phyloP scores from a whole-genome alignment of 1,140 invertebrate species.

The Bombus breviceps region DNA sequence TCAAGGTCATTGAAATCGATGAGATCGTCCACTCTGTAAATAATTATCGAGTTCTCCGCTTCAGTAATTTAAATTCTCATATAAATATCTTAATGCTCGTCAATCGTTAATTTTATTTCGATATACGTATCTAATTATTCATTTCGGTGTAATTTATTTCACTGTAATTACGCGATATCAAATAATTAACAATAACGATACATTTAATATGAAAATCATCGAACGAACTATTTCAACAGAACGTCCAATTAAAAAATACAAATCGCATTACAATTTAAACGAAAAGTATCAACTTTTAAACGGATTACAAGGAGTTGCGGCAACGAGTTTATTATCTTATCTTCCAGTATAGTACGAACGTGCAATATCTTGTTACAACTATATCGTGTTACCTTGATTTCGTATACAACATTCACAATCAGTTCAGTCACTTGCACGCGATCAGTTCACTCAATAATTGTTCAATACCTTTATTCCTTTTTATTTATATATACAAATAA shows the following conservation, averaged over 20 bases:
- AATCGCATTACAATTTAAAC: neutral
- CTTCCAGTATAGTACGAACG: neutral
- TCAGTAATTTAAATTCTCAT: neutral
- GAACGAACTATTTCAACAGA: neutral
- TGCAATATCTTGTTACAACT: slow-evolving; percentile 20
- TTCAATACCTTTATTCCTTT: neutral
- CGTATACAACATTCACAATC: neutral
- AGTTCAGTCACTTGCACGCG: neutral
- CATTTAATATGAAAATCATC: neutral
- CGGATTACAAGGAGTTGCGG: no score
- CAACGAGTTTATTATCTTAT: slow-evolving; percentile 33
- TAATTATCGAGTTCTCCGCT: no score
- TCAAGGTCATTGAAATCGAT: no score
- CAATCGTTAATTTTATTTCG: neutral
- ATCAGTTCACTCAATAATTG: neutral
- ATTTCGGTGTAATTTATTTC: no score
- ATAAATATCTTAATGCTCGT: neutral
- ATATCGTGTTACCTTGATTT: slow-evolving; percentile 26
- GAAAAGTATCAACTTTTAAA: neutral
- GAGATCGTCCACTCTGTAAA: no score
- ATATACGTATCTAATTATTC: neutral
- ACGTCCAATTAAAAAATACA: neutral
- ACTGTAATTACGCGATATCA: no score
- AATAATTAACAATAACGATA: neutral
- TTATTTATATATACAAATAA: neutral